A percentile compares a stretch with the other conserved stretches of the same genome.
phyloP scores from a whole-genome alignment of 2,113 vertebrate genomes.

The Cheilinus undulatus region DNA sequence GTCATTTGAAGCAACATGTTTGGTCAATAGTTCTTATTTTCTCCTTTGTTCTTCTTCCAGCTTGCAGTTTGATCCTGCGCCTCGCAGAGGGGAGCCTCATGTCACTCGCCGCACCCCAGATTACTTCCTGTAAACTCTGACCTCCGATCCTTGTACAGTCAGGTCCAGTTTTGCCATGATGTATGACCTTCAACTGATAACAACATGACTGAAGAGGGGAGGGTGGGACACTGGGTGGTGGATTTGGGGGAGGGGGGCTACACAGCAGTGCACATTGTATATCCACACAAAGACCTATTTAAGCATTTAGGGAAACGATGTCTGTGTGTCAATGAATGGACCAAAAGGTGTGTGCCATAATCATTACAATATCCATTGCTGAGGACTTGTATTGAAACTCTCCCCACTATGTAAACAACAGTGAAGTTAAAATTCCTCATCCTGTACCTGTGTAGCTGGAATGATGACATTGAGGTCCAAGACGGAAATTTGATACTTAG shows the following conservation, averaged over 20 bases:
- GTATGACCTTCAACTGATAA: slow-evolving; percentile 83
- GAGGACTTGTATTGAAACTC: slow-evolving; percentile 69
- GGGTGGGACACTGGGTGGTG: slow-evolving; percentile 79
- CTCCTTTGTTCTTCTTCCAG: slow-evolving; percentile 72
- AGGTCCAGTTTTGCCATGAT: slow-evolving; percentile 91
- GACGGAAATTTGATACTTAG: slow-evolving; percentile 45
- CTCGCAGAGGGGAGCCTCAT: slow-evolving; percentile 97
- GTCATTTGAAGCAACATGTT: too few relatives aligned
- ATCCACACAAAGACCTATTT: slow-evolving; percentile 88
- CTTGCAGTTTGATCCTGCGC: slow-evolving; percentile 98
- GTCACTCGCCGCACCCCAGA: slow-evolving; percentile 98
- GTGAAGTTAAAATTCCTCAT: slow-evolving; percentile 85
- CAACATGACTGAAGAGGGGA: slow-evolving; percentile 66
- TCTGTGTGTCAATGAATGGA: slow-evolving; percentile 89
- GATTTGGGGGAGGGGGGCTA: background rate
- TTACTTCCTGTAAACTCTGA: slow-evolving; percentile 95
- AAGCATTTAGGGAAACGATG: slow-evolving; percentile 88
- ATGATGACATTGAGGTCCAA: slow-evolving; percentile 44
- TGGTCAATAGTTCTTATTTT: background rate
- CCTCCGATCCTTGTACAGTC: slow-evolving; percentile 67
- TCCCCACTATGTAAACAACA: slow-evolving; percentile 82
- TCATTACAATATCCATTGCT: slow-evolving; percentile 81
- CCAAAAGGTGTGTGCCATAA: slow-evolving; percentile 95
- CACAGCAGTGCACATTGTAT: slow-evolving; percentile 71
- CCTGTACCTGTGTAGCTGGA: slow-evolving; percentile 74